Evolutionary conservation across 2,888 invertebrate species (phyloP).

Genomic region (Dromius quadrimaculatus): DNA sequence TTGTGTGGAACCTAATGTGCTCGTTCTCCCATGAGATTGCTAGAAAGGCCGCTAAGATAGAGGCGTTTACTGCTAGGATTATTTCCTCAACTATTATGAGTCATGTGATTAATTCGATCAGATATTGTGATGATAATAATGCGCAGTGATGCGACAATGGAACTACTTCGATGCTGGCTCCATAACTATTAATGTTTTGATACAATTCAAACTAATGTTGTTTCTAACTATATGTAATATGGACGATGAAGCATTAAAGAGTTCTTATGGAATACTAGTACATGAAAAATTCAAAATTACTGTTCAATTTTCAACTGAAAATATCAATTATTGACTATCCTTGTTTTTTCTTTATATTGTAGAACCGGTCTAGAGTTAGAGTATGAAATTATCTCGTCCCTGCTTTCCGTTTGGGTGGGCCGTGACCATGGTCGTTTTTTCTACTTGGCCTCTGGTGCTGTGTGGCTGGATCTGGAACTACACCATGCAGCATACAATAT

Average conservation of each 20-base stretch:
- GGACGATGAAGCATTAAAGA: too few relatives aligned
- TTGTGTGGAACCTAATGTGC: constrained; percentile 33
- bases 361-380: constrained; percentile 78
- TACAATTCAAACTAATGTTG: too few relatives aligned
- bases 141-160: background rate
- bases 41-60: constrained; percentile 38
- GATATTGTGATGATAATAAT: constrained; percentile 27
- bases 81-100: constrained; percentile 47
- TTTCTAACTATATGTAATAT: too few relatives aligned
- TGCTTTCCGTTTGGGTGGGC: constrained; percentile 65
- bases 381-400: constrained; percentile 75
- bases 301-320: too few relatives aligned
- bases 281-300: background rate
- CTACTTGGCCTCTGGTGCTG: constrained; percentile 65
- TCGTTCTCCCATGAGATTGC: constrained; percentile 35
- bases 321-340: too few relatives aligned
- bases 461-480: constrained; percentile 68
- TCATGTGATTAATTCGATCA: constrained; percentile 39
- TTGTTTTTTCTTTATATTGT: too few relatives aligned
- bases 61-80: constrained; percentile 30
- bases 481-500: constrained; percentile 66
- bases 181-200: too few relatives aligned
- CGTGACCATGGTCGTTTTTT: constrained; percentile 54
- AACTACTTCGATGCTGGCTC: background rate
- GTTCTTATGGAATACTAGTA: too few relatives aligned